Evolutionary conservation across 2,113 vertebrate genomes (phyloP).

Genomic region (Manacus vitellinus): DNA sequence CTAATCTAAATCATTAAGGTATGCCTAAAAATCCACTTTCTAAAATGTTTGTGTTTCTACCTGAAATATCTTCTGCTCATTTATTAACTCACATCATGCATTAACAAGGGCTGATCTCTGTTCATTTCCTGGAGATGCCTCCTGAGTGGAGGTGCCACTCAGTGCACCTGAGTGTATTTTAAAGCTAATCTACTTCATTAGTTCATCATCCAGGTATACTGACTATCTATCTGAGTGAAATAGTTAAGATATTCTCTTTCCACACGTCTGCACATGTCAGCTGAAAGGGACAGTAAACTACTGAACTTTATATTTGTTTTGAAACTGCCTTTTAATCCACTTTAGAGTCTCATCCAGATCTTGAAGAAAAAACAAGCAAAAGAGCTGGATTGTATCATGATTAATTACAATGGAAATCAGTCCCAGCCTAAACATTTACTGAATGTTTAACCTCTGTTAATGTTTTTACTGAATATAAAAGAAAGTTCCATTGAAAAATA

Average conservation of each 20-base stretch:
- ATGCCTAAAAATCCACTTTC: not conserved
- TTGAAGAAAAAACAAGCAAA: constrained; percentile 46
- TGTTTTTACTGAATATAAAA: constrained; percentile 16
- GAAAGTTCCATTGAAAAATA: constrained; percentile 1
- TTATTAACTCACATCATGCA: not conserved
- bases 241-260: not conserved
- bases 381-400: constrained; percentile 25
- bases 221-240: not conserved
- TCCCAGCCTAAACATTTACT: constrained; percentile 33
- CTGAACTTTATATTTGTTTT: constrained; percentile 42
- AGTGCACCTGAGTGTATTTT: not conserved
- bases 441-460: constrained; percentile 34
- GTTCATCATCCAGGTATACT: not conserved
- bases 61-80: not conserved
- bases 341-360: constrained; percentile 19
- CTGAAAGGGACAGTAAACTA: not conserved
- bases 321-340: constrained; percentile 7
- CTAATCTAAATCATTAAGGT: not conserved
- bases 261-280: not conserved
- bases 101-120: not conserved
- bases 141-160: not conserved
- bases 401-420: constrained; percentile 52
- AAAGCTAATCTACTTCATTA: not conserved
- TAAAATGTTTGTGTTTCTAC: not conserved
- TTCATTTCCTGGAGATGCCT: not conserved